Conservation (phyloP, 1,140 invertebrate genomes). For the Holcopasites calliopsidis region DNA sequence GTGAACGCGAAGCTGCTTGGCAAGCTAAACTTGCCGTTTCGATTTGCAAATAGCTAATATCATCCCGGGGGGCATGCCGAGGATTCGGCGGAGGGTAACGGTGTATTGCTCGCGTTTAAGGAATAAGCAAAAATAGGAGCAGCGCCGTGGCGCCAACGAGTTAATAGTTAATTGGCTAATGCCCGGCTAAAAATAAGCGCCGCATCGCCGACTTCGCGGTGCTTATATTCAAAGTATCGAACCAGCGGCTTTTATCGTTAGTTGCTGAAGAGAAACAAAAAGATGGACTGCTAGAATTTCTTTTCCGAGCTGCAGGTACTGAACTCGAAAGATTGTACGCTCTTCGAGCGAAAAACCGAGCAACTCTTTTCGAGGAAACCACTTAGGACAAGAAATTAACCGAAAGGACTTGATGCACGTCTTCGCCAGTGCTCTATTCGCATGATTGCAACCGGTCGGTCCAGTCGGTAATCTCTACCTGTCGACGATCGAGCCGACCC, state of each 20-base stretch:
- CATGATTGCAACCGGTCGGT: constrained; percentile 4
- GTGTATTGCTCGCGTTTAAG: constrained; percentile 22
- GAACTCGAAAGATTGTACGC: too few relatives aligned
- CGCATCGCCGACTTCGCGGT: constrained; percentile 8
- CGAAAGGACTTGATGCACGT: neutral
- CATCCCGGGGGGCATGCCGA: constrained; percentile 10
- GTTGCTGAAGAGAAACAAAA: neutral
- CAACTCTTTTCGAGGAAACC: constrained; percentile 8
- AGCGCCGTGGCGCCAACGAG: constrained; percentile 39
- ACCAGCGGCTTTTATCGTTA: neutral
- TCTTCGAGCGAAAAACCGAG: neutral
- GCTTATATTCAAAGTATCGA: neutral
- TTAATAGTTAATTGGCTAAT: constrained; percentile 48
- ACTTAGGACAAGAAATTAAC: neutral
- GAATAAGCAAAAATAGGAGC: constrained; percentile 42
- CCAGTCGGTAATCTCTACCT: neutral
- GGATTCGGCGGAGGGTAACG: constrained; percentile 9
- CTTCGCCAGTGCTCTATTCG: neutral
- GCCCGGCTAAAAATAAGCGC: constrained; percentile 40
- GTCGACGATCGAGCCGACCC: neutral
- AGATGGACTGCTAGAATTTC: neutral
- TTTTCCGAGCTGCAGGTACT: too few relatives aligned
- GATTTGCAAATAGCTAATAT: neutral
- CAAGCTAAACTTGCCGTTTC: neutral
- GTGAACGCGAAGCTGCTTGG: too few relatives aligned